phyloP scores from a whole-genome alignment of 1,140 invertebrate species.

The Hylaeus volcanicus region DNA sequence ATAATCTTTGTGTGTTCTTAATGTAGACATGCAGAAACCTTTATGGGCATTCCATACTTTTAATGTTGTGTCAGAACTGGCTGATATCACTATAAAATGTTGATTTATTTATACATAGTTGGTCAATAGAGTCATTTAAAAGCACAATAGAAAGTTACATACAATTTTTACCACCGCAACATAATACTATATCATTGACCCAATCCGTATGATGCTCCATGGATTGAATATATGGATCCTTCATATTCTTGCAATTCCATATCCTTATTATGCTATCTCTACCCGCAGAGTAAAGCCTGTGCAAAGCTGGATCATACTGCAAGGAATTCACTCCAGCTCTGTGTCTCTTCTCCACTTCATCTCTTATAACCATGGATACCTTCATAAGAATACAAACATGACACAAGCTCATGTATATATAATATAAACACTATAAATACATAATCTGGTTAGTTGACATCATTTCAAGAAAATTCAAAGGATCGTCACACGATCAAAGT shows the following conservation, averaged over 20 bases:
- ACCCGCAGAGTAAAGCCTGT: constrained; percentile 97
- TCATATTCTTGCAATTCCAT: constrained; percentile 90
- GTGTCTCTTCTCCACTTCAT: constrained; percentile 96
- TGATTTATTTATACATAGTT: not conserved
- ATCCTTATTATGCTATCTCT: constrained; percentile 98
- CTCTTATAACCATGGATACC: constrained; percentile 99
- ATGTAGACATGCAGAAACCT: constrained; percentile 99
- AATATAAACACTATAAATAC: not conserved
- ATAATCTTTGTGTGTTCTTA: constrained; percentile 99
- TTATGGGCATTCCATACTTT: constrained; percentile 99
- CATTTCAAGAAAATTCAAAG: too few relatives aligned
- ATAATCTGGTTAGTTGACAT: not conserved
- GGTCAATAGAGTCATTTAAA: constrained; percentile 4
- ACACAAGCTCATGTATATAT: not conserved
- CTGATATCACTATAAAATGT: constrained; percentile 93
- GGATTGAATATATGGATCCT: constrained; percentile 95
- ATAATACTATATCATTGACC: constrained; percentile 99
- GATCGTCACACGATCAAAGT: too few relatives aligned
- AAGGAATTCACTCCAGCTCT: constrained; percentile 97
- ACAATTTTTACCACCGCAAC: constrained; percentile 97
- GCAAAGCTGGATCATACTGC: constrained; percentile 93
- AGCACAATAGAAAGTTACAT: constrained; percentile 65
- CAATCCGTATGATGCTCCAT: constrained; percentile 99
- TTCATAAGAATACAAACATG: constrained; percentile 76
- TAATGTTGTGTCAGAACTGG: constrained; percentile 99